Evolutionary conservation across 2,797 vertebrate species (phyloP), one percentile per base, ranked within the genome.

Genomic region (Syngnathus acus): DNA sequence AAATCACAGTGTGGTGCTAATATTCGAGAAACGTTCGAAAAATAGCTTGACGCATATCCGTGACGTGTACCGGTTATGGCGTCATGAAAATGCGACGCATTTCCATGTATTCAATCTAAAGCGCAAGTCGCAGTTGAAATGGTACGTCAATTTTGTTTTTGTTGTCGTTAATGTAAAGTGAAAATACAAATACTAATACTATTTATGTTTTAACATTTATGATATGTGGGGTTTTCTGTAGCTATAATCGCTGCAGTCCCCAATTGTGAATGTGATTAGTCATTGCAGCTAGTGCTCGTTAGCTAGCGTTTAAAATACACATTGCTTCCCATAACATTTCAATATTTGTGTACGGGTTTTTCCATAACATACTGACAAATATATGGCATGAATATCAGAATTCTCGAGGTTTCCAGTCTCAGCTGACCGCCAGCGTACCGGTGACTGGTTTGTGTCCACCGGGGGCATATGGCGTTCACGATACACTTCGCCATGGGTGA

Each of bases 371-470:
- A n/a, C 42, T 42, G 32, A 47, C 21, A 26, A 16, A 43, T 42
- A 9, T 19, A 13, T 54, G 38, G 11, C 4, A 32, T 54, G 64
- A 13, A 65, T 43, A 7, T 67, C 26, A 68, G 96, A 92, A 98
- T 75, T 85, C 92, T 72, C 91, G 95, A 87, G 95, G 93, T 53
- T 71, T 93, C 72, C 80, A 90, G 75, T 92, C 94, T 54, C 92
- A 97, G 78, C 82, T 96, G 66, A 97, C 94, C 78, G 94, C 95
- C 86, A 94, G 90, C 43, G 89, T 99, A 61, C 91, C 94, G 4
- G 83, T 98, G 72, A 74, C 90, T 16, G 95, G 94, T 0, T 89
- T 95, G 42, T 91, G 92, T 79, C 88, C 93, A 17, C 86, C 91
- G 69, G 94, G 92, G 59, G 72, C 91, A 0, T 97, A 92, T 68